A percentile compares a stretch with the other conserved stretches of the same genome.
Evolutionary conservation across 2,797 vertebrate species (phyloP).

Genomic region (Typhlichthys subterraneus): DNA sequence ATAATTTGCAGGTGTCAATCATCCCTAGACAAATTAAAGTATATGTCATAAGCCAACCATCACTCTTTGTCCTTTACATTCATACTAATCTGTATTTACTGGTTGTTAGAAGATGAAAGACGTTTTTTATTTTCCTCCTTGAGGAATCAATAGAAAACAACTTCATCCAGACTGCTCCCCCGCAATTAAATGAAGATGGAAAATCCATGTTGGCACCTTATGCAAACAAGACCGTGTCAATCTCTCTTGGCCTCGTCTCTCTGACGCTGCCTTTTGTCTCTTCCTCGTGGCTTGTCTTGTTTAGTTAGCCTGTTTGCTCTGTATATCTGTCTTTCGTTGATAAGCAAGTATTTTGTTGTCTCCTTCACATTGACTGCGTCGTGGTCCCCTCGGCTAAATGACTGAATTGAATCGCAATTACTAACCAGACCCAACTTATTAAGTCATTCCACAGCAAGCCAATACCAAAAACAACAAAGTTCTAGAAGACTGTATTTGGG

Average conservation of each 20-base stretch:
- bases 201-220: conserved; percentile 70
- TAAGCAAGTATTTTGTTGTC: conserved; percentile 7
- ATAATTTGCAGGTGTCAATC: too few relatives aligned
- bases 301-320: conserved; percentile 23
- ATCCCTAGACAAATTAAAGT: too few relatives aligned
- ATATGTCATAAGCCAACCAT: conserved; percentile 27
- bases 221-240: conserved; percentile 59
- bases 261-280: conserved; percentile 27
- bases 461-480: conserved; percentile 1
- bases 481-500: too few relatives aligned
- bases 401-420: conserved; percentile 65
- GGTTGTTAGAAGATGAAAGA: conserved; percentile 11
- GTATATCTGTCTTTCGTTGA: conserved; percentile 19
- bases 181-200: conserved; percentile 68
- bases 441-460: conserved; percentile 21
- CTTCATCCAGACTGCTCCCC: conserved; percentile 58
- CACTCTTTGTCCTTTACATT: conserved; percentile 28
- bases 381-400: conserved; percentile 53
- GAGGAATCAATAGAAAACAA: conserved; percentile 58
- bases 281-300: conserved; percentile 15
- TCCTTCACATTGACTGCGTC: conserved; percentile 24
- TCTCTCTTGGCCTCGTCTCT: conserved; percentile 39
- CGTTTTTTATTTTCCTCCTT: conserved; percentile 29
- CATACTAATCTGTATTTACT: conserved; percentile 41
- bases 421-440: conserved; percentile 51